Percentiles rank a stretch among this genome's conserved stretches.
These are phyloP conservation scores for Laticauda laticaudata DNA, from an alignment of 2,113 vertebrate genomes.

Conservation along the genomic window DNA sequence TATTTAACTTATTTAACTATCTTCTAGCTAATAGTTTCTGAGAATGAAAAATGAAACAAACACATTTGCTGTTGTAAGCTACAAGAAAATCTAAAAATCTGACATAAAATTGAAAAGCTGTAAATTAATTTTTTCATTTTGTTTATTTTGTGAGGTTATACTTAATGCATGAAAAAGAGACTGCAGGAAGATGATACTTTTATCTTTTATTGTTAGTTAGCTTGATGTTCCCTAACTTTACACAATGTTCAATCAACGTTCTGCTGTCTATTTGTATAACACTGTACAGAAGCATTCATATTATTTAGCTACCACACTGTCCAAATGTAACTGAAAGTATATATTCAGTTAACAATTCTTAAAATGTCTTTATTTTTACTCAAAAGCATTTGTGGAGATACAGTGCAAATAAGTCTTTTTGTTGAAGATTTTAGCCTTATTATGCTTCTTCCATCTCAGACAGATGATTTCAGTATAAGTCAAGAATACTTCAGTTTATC, in stretches of 20 bases:
- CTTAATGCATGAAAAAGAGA: not conserved
- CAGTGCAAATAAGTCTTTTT: not conserved
- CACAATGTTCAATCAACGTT: not conserved
- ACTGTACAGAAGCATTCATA: not conserved
- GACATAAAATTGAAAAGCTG: not conserved
- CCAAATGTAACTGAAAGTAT: not conserved
- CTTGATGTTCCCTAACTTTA: not conserved
- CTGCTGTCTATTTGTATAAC: rapidly evolving
- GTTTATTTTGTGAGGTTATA: not conserved
- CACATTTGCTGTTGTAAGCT: not conserved
- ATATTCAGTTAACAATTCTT: not conserved
- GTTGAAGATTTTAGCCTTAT: not conserved
- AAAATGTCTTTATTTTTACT: not conserved
- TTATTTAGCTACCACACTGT: not conserved
- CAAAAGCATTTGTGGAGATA: not conserved
- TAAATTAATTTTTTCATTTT: not conserved
- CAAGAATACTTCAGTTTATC: not conserved
- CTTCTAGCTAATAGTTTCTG: not conserved
- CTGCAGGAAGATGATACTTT: not conserved
- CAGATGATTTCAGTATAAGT: not conserved
- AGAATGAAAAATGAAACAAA: not conserved
- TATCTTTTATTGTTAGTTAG: not conserved
- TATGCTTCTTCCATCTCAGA: not conserved
- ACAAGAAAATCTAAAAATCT: not conserved
- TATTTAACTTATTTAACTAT: not conserved